phyloP scores from a whole-genome alignment of 2,113 vertebrate species.

The Columba livia region DNA sequence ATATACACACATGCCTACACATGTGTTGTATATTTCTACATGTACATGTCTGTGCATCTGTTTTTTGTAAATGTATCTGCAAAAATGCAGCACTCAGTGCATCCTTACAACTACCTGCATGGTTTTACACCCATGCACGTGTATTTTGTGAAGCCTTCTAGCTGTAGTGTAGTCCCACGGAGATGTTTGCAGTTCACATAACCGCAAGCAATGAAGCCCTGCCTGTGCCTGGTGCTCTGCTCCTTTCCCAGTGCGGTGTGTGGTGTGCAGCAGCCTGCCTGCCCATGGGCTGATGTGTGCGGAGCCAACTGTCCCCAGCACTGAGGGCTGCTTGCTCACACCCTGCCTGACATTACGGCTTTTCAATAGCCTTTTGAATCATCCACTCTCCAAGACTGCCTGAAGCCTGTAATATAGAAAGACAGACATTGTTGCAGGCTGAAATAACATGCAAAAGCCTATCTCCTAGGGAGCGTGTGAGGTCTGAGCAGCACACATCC shows the following conservation, averaged over 20 bases:
- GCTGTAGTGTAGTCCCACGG: neutral
- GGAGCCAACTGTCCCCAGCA: neutral
- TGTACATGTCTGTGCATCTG: fast-evolving
- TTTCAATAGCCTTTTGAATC: neutral
- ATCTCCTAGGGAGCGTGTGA: neutral
- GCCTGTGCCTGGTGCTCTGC: neutral
- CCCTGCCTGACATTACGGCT: neutral
- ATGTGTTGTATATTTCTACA: fast-evolving
- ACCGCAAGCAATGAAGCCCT: neutral
- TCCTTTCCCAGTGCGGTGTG: fast-evolving
- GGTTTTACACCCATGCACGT: neutral
- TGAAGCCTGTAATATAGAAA: neutral
- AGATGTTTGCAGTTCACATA: neutral
- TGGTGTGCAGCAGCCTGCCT: neutral
- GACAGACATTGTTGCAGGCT: neutral
- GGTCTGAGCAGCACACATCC: neutral
- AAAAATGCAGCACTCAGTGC: neutral
- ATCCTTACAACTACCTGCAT: fast-evolving
- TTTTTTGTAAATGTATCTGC: neutral
- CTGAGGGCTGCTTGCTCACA: fast-evolving
- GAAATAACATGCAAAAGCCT: neutral
- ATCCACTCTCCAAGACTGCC: neutral
- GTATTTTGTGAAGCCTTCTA: neutral
- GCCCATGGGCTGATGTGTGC: neutral
- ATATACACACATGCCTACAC: neutral